These are phyloP conservation scores for Lagopus leucura DNA, from an alignment of 2,113 vertebrate genomes.

Conservation along the genomic window DNA sequence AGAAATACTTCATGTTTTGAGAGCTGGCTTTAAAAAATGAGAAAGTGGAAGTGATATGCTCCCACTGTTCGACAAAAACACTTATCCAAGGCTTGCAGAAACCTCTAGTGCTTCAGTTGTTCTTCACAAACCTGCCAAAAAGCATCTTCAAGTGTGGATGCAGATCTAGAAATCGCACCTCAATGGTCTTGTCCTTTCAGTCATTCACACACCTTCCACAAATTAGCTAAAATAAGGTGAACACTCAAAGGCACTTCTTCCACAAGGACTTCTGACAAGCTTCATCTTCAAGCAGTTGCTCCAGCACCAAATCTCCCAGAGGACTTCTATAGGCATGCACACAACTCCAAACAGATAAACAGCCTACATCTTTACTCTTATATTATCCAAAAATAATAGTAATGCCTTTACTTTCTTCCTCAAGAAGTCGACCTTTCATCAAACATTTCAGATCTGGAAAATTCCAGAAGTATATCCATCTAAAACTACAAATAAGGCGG, in stretches of 20 bases:
- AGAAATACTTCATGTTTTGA: not conserved
- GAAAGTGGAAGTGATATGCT: not conserved
- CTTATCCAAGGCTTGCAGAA: not conserved
- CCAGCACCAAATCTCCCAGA: not conserved
- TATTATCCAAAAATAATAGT: not conserved
- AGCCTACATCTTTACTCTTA: not conserved
- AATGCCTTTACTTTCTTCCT: not conserved
- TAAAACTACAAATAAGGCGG: not conserved
- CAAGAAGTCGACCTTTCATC: not conserved
- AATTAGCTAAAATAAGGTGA: not conserved
- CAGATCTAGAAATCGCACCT: not conserved
- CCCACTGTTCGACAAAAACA: not conserved
- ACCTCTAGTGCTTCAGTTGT: not conserved
- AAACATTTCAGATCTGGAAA: not conserved
- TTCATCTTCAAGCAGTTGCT: not conserved
- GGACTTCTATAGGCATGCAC: not conserved
- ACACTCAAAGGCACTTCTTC: not conserved
- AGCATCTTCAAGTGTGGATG: not conserved
- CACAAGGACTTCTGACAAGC: not conserved
- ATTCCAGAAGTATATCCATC: not conserved
- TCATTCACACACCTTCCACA: not conserved
- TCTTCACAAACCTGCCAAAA: not conserved
- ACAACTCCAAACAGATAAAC: not conserved
- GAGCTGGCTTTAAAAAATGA: not conserved
- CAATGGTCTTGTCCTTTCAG: rapidly evolving